Conservation (phyloP, 2,888 invertebrate species). For the Pegoplata infirma region DNA sequence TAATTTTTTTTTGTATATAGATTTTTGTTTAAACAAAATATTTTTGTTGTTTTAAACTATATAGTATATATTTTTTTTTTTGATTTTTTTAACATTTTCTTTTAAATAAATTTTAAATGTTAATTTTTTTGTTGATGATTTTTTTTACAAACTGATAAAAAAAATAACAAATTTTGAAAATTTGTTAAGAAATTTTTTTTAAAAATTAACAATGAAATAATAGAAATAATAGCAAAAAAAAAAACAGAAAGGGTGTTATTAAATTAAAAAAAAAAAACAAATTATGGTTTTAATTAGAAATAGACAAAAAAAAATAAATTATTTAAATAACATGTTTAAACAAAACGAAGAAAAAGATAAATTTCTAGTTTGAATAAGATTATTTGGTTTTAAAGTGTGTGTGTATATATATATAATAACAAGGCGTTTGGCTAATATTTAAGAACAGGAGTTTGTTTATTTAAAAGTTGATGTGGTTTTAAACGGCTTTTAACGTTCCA, state of each 20-base stretch:
- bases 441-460: background rate
- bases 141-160: constrained; percentile 18
- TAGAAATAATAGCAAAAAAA: constrained; percentile 8
- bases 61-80: constrained; percentile 24
- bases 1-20: constrained; percentile 27
- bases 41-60: constrained; percentile 19
- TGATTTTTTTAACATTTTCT: constrained; percentile 31
- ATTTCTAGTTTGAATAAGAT: background rate
- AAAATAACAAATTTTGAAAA: constrained; percentile 34
- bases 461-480: background rate
- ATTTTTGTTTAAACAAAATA: constrained; percentile 44
- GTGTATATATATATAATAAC: no score
- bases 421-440: background rate
- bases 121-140: background rate
- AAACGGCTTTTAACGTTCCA: background rate
- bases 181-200: constrained; percentile 13
- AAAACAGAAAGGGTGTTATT: background rate
- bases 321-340: background rate
- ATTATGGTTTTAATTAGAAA: constrained; percentile 30
- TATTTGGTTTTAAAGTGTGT: background rate
- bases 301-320: constrained; percentile 30
- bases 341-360: background rate
- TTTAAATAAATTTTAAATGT: constrained; percentile 33
- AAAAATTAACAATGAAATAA: constrained; percentile 24
- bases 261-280: constrained; percentile 20